These are phyloP conservation scores for Protosalanx chinensis DNA, from an alignment of 2,797 vertebrate species.

Conservation along the genomic window DNA sequence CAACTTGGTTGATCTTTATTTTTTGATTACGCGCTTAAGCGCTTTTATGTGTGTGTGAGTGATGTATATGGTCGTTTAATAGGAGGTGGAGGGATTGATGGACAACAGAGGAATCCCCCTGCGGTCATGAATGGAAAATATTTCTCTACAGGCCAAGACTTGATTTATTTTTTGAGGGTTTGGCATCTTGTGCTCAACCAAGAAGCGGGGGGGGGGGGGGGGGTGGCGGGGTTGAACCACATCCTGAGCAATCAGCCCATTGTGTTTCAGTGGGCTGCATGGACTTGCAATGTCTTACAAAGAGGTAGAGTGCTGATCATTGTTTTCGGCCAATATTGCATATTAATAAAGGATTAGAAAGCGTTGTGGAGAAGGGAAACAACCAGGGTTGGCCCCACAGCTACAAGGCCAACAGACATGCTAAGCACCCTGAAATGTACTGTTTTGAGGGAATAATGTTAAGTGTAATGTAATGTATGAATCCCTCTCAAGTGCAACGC, in stretches of 20 bases:
- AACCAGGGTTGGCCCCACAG: not conserved
- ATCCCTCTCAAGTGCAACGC: not conserved
- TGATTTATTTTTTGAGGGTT: constrained; percentile 25
- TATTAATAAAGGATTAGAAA: not conserved
- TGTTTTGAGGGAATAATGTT: not conserved
- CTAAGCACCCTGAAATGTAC: not conserved
- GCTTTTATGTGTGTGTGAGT: not conserved
- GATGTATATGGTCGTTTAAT: constrained; percentile 1
- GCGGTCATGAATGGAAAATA: constrained; percentile 48
- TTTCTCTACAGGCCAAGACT: constrained; percentile 16
- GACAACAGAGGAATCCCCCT: constrained; percentile 30
- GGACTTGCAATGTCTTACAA: not conserved
- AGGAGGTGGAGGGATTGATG: constrained; percentile 39
- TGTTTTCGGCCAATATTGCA: not conserved
- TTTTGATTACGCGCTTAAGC: not conserved
- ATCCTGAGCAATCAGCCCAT: constrained; percentile 44
- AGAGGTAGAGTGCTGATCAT: not conserved
- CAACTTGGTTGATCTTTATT: constrained; percentile 42
- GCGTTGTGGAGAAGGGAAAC: constrained; percentile 7
- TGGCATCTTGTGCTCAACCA: constrained; percentile 31
- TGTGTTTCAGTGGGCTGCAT: constrained; percentile 21
- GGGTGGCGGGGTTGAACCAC: constrained; percentile 41
- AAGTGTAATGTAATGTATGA: not conserved
- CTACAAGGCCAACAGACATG: too few relatives aligned
- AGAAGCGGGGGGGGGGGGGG: constrained; percentile 20